Evolutionary conservation across 2,888 invertebrate genomes (phyloP), one percentile per base, ranked within the genome.

Genomic region (Hedychridium roseum): DNA sequence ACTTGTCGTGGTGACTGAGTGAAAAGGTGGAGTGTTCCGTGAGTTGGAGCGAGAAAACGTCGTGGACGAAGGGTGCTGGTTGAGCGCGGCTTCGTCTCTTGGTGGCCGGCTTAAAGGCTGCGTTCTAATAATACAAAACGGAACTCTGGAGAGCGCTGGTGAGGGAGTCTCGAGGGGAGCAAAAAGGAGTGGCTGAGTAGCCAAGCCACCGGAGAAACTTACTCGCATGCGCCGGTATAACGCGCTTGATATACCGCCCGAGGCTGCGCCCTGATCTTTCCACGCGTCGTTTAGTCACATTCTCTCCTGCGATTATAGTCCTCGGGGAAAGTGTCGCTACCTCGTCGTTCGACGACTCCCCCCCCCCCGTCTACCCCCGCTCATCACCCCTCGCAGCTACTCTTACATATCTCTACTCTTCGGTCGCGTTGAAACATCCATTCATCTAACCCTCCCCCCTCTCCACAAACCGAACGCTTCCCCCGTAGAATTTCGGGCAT

Each of bases 221-320:
- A n/a, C n/a, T n/a, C n/a, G n/a, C n/a, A n/a, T n/a, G n/a, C n/a
- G n/a, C n/a, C n/a, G n/a, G n/a, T n/a, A n/a, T n/a, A n/a, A n/a
- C n/a, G 49, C 31, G 52, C 31, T 52, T 74, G 73, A 74, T 74
- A 66, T 70, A 74, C 66, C 64, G 72, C 60, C 57, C 53, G 61
- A 62, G 71, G 62, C 70, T 71, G 74, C 66, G 61, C 59, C 62
- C 64, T 60, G 69, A 69, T 74, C 71, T 73, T 64, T 72, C 68
- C 57, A 60, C 71, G 62, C 57, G 53, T 42, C 68, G 55, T 64
- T 70, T 57, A 58, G 66, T 72, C 68, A 66, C 70, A 62, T 63
- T 60, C 59, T 60, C 44, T 44, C 31, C 43, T 42, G 48, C 45
- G 64, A 63, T 62, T 48, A 57, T 32, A 47, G 20, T 42, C 34